Base-by-base conservation (phyloP, 2,888 invertebrate species). In the Lepetodrilus schrolli region DNA sequence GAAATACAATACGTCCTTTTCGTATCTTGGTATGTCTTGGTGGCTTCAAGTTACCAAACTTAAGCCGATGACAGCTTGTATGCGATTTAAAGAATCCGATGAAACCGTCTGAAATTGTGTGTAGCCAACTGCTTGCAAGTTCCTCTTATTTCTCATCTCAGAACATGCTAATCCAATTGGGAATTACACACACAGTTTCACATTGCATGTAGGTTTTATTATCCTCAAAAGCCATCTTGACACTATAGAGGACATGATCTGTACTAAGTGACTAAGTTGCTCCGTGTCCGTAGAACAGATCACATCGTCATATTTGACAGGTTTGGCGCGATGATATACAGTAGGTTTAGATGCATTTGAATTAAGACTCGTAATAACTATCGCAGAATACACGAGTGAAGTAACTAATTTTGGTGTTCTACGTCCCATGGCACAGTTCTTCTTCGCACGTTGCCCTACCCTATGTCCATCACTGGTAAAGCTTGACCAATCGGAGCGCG, bases 351-450 rank as follows among this genome's bases (percentile, higher is more conserved):
- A 58, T 30, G 58, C 34, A 10, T 17, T 58, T 26, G 8, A 43
- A 17, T 26, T 30, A 30, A 13, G 26, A 30, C 34, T 58, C 34
- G 34, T n/a, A 30, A 58, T 58, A 13, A 10, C 34, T 26, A 58
- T 30, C 58, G 34, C 58, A 30, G 10, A 13, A 34, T 34, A 23
- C 30, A 30, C 30, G 30, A 7, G 17, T 26, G 58, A 30, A 58
- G 58, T 30, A 58, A 58, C 58, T 58, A 58, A 17, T 58, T 58
- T 58, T 58, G 34, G 34, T 58, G 30, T 26, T 17, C 21, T 30
- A 7, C 30, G 17, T 26, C 30, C 26, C n/a, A 30, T 17, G 17
- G 30, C 58, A 30, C 58, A 30, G 34, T 58, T 58, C 58, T 13
- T 58, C 58, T 30, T 58, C 17, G 34, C 58, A 58, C 58, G 34